Evolutionary conservation across 2,113 vertebrate genomes (phyloP), one percentile per base, ranked within the genome.

Genomic region (Campylomormyrus tamandua): DNA sequence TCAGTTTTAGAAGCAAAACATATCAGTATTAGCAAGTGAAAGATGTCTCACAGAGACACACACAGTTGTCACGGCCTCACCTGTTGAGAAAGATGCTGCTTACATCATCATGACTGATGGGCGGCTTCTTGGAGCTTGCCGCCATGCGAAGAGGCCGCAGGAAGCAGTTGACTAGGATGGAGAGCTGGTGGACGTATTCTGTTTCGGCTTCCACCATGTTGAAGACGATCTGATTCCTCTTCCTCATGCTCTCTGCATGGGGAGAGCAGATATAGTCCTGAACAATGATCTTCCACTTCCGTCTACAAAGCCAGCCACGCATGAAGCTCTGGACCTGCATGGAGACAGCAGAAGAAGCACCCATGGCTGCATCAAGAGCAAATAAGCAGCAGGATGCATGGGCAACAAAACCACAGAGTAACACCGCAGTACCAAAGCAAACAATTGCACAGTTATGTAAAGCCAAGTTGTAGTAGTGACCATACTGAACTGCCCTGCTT

Each of bases 11-110:
- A 17, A 17, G 49, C 27, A 53, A 49, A 88, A 42, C 24, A 21
- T 17, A 62, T 62, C 19, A 31, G 24, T 19, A 45, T 46, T 46
- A 24, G 3, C 35, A 87, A n/a, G 50, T 56, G 31, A 42, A 9
- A 46, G 10, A 46, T 45, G 13, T 58, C 84, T 6, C 49, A 89
- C 0, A 90, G 24, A 87, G 19, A 56, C 35, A 85, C 3, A 56
- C 91, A 46, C 13, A 89, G 56, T 35, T 5, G 21, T 35, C 24
- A 52, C 17, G 24, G 70, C 45, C 70, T 88, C 94, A 99, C 98
- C 98, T 99, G 96, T 99, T 99, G 89, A 99, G 98, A 92, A 99
- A 99, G 93, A 99, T 97, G 93, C 97, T 99, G 95, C 98, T 99
- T 94, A 99, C 98, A 0, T 99, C 98, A 0, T 99, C 98, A 0